phyloP scores from a whole-genome alignment of 2,888 invertebrate species.

The Phasia obesa region DNA sequence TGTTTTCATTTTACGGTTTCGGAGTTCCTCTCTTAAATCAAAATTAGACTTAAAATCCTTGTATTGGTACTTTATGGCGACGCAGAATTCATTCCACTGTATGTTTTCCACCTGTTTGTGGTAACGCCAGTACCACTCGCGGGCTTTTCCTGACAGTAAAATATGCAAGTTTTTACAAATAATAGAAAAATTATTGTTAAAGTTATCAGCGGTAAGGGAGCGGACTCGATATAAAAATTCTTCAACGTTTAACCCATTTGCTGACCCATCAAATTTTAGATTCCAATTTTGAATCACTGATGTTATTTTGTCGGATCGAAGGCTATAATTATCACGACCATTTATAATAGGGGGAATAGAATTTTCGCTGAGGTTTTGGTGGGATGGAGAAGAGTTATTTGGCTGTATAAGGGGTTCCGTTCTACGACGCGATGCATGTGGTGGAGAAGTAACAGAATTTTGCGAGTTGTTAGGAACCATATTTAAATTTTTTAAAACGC shows the following conservation, averaged over 20 bases:
- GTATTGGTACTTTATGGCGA: conserved; percentile 24
- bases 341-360: no score
- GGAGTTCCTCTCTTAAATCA: conserved; percentile 53
- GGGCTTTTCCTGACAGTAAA: conserved; percentile 43
- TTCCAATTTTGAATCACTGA: not conserved
- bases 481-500: no score
- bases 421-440: no score
- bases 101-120: conserved; percentile 23
- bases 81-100: conserved; percentile 44
- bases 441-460: no score
- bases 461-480: no score
- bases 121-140: conserved; percentile 49
- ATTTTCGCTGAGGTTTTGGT: no score
- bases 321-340: not conserved
- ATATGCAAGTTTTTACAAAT: conserved; percentile 46
- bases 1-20: conserved; percentile 33
- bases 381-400: no score
- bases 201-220: not conserved
- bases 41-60: conserved; percentile 35
- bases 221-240: not conserved
- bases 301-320: not conserved
- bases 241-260: not conserved
- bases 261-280: not conserved
- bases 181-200: conserved; percentile 28
- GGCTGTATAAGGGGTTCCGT: no score